A percentile compares a stretch with the other conserved stretches of the same genome.
These are phyloP conservation scores for Notarius lentiginosus DNA, from an alignment of 2,113 vertebrate genomes.

Conservation along the genomic window DNA sequence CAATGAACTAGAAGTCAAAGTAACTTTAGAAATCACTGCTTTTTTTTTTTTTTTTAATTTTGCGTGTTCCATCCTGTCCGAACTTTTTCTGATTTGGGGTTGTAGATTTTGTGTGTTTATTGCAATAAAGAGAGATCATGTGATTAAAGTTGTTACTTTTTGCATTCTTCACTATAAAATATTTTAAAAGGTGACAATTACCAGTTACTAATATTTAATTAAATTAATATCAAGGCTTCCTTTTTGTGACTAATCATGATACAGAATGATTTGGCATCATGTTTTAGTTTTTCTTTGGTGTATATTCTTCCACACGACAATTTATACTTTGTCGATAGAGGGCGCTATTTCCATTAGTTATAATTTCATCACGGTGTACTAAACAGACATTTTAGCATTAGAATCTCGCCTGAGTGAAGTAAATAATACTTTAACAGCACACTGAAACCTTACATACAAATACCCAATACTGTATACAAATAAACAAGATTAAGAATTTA, in stretches of 20 bases:
- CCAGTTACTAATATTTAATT: not conserved
- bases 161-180: not conserved
- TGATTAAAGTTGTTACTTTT: too few relatives aligned
- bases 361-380: not conserved
- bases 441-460: too few relatives aligned
- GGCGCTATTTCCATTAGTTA: not conserved
- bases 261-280: constrained; percentile 9
- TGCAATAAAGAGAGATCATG: not conserved
- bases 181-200: not conserved
- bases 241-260: not conserved
- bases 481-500: not conserved
- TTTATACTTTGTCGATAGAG: constrained; percentile 2
- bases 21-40: too few relatives aligned
- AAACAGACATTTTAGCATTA: not conserved
- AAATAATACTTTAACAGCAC: not conserved
- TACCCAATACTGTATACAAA: not conserved
- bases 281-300: constrained; percentile 9
- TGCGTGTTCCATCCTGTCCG: too few relatives aligned
- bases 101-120: not conserved
- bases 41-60: too few relatives aligned
- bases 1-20: too few relatives aligned
- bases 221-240: not conserved
- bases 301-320: not conserved
- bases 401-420: not conserved
- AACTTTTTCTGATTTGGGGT: too few relatives aligned